A percentile compares a stretch with the other conserved stretches of the same genome.
Conservation (phyloP, 1,140 invertebrate species). For the Anastrepha obliqua region DNA sequence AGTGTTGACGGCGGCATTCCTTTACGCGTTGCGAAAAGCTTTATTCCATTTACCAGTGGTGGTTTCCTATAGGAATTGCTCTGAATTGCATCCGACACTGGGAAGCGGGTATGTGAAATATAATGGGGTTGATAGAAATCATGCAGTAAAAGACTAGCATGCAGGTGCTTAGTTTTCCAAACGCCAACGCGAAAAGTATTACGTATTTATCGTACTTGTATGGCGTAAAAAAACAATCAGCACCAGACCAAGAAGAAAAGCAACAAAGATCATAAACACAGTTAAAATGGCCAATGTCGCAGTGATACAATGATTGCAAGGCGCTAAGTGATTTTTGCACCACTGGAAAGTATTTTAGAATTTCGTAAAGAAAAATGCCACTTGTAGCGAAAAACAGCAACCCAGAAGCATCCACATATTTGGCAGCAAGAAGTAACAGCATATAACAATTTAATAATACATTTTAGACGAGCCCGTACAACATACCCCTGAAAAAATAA, state of each 20-base stretch:
- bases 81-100: not conserved
- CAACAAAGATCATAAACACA: not conserved
- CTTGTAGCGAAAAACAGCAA: not conserved
- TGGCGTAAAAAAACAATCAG: not conserved
- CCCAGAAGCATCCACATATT: not conserved
- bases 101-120: not conserved
- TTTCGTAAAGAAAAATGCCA: not conserved
- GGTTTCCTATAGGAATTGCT: not conserved
- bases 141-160: not conserved
- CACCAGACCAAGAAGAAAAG: not conserved
- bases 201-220: too few species aligned
- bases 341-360: not conserved
- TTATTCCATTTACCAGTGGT: not conserved
- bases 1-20: constrained; percentile 29
- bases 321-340: not conserved
- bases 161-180: constrained; percentile 28
- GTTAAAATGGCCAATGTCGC: not conserved
- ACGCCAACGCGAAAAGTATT: constrained; percentile 2
- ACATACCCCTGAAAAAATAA: not conserved
- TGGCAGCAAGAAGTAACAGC: not conserved
- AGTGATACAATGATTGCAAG: not conserved
- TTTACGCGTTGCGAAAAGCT: not conserved
- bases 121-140: not conserved
- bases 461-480: not conserved
- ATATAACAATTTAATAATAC: not conserved